A percentile compares a stretch with the other conserved stretches of the same genome.
These are phyloP conservation scores for Folsomia candida DNA, from an alignment of 2,888 invertebrate species.

Conservation along the genomic window DNA sequence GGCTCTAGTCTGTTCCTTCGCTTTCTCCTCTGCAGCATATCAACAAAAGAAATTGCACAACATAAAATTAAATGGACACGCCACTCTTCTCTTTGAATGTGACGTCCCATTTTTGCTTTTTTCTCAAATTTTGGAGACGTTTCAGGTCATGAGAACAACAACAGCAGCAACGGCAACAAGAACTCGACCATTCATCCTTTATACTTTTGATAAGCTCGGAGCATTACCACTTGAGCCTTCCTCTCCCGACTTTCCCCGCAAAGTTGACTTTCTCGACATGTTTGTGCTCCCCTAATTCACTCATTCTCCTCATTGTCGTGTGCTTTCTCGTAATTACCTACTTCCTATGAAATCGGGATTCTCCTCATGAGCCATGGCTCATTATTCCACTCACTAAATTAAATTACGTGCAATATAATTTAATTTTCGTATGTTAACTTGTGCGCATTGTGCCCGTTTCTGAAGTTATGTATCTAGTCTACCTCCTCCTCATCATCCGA, in stretches of 20 bases:
- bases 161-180: neutral
- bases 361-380: too few relatives aligned
- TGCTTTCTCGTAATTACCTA: too few relatives aligned
- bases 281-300: neutral
- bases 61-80: constrained; percentile 19
- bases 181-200: neutral
- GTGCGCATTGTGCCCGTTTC: too few relatives aligned
- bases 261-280: neutral
- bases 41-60: constrained; percentile 20
- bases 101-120: neutral
- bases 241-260: neutral
- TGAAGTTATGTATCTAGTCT: too few relatives aligned
- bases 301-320: too few relatives aligned
- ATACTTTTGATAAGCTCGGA: neutral
- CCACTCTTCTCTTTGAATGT: constrained; percentile 10
- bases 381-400: too few relatives aligned
- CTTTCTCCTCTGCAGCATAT: constrained; percentile 4
- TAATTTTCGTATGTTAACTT: too few relatives aligned
- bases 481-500: too few relatives aligned
- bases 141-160: neutral
- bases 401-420: too few relatives aligned
- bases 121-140: neutral
- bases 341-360: too few relatives aligned
- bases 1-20: neutral
- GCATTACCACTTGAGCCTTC: neutral